Evolutionary conservation across 1,140 invertebrate species (phyloP).

Genomic region (Neelides sp.): DNA sequence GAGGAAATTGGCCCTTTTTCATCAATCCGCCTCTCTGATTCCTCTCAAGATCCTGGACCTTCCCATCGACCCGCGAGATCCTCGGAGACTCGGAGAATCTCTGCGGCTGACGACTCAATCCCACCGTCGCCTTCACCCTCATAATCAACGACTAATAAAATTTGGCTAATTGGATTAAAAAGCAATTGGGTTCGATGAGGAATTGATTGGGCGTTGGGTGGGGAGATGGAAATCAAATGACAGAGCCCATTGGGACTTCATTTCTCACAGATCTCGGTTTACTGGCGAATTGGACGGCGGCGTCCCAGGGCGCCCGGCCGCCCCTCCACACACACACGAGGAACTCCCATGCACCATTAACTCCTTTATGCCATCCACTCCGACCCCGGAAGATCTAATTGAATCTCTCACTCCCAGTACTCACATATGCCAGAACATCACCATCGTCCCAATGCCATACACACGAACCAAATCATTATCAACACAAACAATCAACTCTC

Average conservation of each 20-base stretch:
- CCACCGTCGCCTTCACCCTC: background rate
- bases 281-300: slow-evolving; percentile 14
- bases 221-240: slow-evolving; percentile 32
- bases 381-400: too few species aligned
- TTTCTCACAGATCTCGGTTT: slow-evolving; percentile 32
- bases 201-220: slow-evolving; percentile 17
- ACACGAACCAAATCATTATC: too few species aligned
- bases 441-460: too few species aligned
- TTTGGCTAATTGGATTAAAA: slow-evolving; percentile 32
- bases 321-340: too few species aligned
- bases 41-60: slow-evolving; percentile 15
- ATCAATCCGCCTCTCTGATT: slow-evolving; percentile 31
- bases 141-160: slow-evolving; percentile 31
- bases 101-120: background rate
- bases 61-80: background rate
- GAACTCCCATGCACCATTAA: too few species aligned
- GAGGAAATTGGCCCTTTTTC: slow-evolving; percentile 31
- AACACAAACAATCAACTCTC: too few species aligned
- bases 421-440: too few species aligned
- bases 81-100: background rate
- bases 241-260: slow-evolving; percentile 32
- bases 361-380: too few species aligned
- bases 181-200: slow-evolving; percentile 29
- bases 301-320: too few species aligned
- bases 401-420: too few species aligned